These are phyloP conservation scores for Rhinogobio ventralis DNA, from an alignment of 2,797 vertebrate genomes.

Conservation along the genomic window DNA sequence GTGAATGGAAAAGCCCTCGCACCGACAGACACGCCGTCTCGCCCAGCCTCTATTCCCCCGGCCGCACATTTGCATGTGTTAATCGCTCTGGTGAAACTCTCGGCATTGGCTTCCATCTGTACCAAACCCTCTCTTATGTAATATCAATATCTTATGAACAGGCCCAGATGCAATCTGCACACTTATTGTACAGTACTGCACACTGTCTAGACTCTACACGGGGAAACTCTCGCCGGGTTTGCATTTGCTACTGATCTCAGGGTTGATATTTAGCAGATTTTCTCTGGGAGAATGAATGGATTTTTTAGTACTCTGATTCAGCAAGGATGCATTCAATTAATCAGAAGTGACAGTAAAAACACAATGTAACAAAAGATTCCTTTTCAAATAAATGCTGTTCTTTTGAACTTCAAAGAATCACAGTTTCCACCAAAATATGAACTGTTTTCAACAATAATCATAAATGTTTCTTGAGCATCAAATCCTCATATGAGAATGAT, in stretches of 20 bases:
- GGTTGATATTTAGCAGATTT: background rate
- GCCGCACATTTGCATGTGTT: conserved; percentile 18
- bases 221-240: background rate
- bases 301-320: background rate
- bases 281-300: background rate
- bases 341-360: background rate
- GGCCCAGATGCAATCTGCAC: conserved; percentile 2
- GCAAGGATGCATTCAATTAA: background rate
- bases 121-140: background rate
- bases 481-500: too few species aligned
- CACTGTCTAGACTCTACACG: background rate
- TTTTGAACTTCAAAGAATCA: background rate
- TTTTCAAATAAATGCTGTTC: background rate
- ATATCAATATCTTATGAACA: background rate
- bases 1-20: conserved; percentile 36
- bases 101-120: background rate
- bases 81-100: conserved; percentile 5
- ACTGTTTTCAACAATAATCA: background rate
- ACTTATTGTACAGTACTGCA: background rate
- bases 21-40: conserved; percentile 25
- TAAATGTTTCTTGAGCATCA: too few species aligned
- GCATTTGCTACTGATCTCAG: background rate
- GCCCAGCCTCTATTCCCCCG: background rate
- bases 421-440: too few species aligned
- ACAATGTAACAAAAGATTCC: background rate